Evolutionary conservation across 2,113 vertebrate genomes (phyloP).

Genomic region (Camelus dromedarius): DNA sequence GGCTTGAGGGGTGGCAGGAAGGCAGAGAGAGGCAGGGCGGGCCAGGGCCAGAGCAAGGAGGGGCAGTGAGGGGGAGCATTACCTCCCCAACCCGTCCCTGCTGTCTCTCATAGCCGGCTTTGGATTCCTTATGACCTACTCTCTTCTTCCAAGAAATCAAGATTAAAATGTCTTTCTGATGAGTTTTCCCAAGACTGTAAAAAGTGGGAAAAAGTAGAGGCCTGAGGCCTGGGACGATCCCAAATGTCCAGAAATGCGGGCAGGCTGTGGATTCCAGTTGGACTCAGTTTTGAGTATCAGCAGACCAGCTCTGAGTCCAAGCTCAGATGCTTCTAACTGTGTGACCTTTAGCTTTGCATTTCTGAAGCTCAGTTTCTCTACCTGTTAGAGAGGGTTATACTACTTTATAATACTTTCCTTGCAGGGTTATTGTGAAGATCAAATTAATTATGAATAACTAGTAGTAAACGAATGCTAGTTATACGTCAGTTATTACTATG

Average conservation of each 20-base stretch:
- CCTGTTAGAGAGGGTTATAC: background rate
- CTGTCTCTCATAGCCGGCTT: background rate
- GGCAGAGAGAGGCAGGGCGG: accelerated
- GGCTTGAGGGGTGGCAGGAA: background rate
- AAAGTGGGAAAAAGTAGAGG: background rate
- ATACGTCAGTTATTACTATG: background rate
- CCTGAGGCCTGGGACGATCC: background rate
- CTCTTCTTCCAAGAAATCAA: background rate
- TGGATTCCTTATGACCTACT: background rate
- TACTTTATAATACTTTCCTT: background rate
- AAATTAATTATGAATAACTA: background rate
- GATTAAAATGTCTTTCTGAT: background rate
- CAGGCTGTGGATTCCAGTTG: background rate
- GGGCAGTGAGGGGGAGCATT: no score
- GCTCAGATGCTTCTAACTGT: background rate
- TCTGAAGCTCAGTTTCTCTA: background rate
- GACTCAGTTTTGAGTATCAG: background rate
- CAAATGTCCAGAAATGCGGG: background rate
- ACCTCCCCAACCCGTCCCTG: background rate
- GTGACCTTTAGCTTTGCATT: background rate
- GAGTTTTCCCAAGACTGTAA: background rate
- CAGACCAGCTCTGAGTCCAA: background rate
- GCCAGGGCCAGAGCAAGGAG: background rate
- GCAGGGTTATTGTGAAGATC: background rate
- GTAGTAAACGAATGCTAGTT: background rate